Conservation (phyloP, 2,797 vertebrate species). For the Peromyscus attwateri region DNA sequence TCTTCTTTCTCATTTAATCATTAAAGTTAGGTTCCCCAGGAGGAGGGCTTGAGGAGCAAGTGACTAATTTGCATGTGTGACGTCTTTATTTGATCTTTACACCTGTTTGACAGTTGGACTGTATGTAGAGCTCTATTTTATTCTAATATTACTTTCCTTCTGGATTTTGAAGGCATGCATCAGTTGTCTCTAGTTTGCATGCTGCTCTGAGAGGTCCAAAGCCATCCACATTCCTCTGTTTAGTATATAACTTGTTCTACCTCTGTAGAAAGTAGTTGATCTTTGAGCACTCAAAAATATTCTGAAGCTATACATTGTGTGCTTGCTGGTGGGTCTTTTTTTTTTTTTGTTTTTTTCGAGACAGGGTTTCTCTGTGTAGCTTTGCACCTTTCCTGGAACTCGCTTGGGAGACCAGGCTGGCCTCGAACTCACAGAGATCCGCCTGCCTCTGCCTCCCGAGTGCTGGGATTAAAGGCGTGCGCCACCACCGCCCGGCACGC, state of each 20-base stretch:
- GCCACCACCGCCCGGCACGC: too few relatives aligned
- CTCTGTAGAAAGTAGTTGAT: background rate
- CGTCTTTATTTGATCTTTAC: background rate
- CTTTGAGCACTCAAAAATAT: background rate
- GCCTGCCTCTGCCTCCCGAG: too few relatives aligned
- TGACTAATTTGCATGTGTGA: background rate
- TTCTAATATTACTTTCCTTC: background rate
- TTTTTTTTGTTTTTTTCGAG: too few relatives aligned
- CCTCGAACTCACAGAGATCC: too few relatives aligned
- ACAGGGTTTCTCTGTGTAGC: too few relatives aligned
- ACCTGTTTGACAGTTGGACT: background rate
- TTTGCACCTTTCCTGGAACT: too few relatives aligned
- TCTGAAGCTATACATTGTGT: background rate
- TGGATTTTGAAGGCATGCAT: background rate
- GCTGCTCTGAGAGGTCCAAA: background rate
- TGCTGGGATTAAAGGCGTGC: too few relatives aligned
- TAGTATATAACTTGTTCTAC: background rate
- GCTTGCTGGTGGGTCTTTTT: too few relatives aligned
- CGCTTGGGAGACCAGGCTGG: too few relatives aligned
- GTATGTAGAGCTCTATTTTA: background rate
- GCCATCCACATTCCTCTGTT: background rate
- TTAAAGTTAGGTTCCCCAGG: background rate
- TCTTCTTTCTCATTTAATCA: conserved; percentile 5
- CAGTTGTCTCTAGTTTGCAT: background rate
- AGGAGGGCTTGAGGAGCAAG: background rate